Evolutionary conservation across 2,113 vertebrate species (phyloP).

Genomic region (Garra rufa): DNA sequence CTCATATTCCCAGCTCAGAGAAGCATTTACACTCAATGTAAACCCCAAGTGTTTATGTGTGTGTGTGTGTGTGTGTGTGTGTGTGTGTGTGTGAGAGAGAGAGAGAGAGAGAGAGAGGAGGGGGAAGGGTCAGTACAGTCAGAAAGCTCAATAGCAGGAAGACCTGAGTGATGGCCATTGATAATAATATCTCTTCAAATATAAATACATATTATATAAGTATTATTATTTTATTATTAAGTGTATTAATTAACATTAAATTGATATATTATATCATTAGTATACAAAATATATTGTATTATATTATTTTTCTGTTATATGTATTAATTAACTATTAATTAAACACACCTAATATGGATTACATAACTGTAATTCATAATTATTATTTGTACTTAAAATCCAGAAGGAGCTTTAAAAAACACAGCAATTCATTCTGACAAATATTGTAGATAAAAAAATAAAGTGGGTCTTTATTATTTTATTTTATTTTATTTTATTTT

Average conservation of each 20-base stretch:
- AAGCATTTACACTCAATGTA: constrained; percentile 62
- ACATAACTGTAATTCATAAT: too few species aligned
- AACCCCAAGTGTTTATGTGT: constrained; percentile 46
- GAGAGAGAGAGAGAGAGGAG: neutral
- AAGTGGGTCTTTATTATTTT: too few species aligned
- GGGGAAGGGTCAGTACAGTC: neutral
- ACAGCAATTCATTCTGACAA: too few species aligned
- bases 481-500: too few species aligned
- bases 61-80: neutral
- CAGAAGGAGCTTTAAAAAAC: too few species aligned
- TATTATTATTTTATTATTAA: neutral
- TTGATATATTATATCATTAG: neutral
- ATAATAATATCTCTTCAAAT: neutral
- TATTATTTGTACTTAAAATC: too few species aligned
- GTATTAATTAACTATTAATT: neutral
- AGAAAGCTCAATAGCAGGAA: neutral
- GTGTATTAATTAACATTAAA: neutral
- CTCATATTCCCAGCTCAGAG: constrained; percentile 77
- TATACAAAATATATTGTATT: neutral
- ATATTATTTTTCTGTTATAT: neutral
- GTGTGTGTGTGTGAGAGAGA: neutral
- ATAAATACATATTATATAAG: neutral
- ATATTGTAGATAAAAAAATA: too few species aligned
- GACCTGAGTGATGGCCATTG: neutral
- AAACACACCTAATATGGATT: neutral